Base-by-base conservation (phyloP, 1,140 invertebrate species). In the Leptoteleia sp. region DNA sequence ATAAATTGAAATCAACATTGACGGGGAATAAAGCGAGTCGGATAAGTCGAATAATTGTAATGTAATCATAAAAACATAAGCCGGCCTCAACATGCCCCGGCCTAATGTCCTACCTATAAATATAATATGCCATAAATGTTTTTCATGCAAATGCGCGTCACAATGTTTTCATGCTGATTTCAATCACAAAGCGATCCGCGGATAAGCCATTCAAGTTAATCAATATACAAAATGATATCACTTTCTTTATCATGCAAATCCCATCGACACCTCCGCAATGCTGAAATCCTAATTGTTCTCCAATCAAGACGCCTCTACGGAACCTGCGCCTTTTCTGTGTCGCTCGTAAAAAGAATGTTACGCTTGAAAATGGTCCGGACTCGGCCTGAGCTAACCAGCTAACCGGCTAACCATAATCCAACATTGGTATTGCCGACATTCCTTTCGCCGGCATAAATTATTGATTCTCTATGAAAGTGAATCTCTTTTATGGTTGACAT, bases 401-500 rank as follows among this genome's bases (percentile, higher is more conserved):
- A n/a, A n/a, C n/a, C n/a, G 61, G 27, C 54, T 72, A 67, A 68
- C 62, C 55, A 64, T 75, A 75, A 79, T 75, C 52, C 13, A 35
- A 42, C 43, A 75, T 71, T 40, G 59, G 64, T 71, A 79, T 79
- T 75, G 72, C 71, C 57, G 71, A 40, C 67, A 78, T 78, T 76
- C 57, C 75, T 81, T 81, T 81, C 65, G 50, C 71, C 59, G 31
- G 59, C 61, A 78, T 76, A 76, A 77, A 71, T 81, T 78, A 75
- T 64, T 54, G 61, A 80, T 72, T 68, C 75, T n/a, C 64, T 78
- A 83, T 70, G 84, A 88, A 88, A 88, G 85, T 87, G 86, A 88
- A 88, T 87, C 84, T 86, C 67, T 62, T 57, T 80, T 77, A 75
- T 78, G 62, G 79, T 81, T 86, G 85, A 86, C 82, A 85, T 86